Evolutionary conservation across 92 coral and sea anemone species (phyloP).

Genomic region (Siderastrea siderea): DNA sequence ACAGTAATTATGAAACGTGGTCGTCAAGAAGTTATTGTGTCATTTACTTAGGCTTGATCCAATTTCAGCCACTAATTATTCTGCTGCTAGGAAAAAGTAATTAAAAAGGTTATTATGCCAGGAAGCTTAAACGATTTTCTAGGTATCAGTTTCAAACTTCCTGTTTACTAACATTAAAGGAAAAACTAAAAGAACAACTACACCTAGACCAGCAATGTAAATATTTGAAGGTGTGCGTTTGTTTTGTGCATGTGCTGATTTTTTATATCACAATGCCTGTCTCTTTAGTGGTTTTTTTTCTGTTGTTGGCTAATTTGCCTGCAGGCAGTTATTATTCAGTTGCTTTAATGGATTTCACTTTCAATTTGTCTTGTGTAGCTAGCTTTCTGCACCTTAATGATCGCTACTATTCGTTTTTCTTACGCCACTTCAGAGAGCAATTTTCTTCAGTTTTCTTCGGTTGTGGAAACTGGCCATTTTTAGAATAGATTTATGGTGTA

Average conservation of each 20-base stretch:
- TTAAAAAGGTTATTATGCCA: background rate
- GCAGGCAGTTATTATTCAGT: background rate
- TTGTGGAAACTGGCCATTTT: background rate
- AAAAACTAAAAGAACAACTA: too few relatives aligned
- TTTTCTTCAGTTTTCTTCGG: background rate
- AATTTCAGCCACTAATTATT: background rate
- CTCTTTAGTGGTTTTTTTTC: background rate
- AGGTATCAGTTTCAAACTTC: background rate
- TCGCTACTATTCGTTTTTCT: background rate
- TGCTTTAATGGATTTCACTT: background rate
- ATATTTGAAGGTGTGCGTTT: background rate
- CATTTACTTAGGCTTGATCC: background rate
- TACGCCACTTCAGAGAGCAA: background rate
- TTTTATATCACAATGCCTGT: background rate
- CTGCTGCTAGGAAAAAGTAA: background rate
- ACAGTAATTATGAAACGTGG: background rate
- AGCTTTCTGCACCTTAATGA: background rate
- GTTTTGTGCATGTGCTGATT: background rate
- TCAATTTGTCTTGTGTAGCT: background rate
- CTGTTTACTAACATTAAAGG: background rate
- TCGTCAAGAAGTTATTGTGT: background rate
- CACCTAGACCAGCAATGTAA: background rate
- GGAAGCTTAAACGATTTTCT: background rate
- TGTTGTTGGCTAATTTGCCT: background rate
- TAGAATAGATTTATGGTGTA: too few relatives aligned